A percentile compares a stretch with the other conserved stretches of the same genome.
These are phyloP conservation scores for Ashinkailepas kermadecensis DNA, from an alignment of 2,888 invertebrate species.

Conservation along the genomic window DNA sequence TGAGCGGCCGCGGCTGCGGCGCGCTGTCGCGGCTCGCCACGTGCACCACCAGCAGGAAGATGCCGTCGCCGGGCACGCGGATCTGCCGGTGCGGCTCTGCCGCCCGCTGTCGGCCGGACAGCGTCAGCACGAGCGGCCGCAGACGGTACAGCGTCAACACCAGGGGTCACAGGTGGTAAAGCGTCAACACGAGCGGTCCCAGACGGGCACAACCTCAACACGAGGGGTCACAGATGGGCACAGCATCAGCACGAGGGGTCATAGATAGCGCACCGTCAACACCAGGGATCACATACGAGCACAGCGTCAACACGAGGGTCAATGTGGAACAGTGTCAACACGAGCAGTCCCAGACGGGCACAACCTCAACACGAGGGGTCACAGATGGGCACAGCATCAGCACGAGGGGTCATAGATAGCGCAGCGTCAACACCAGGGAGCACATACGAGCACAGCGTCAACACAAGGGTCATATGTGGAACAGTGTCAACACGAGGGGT, in stretches of 20 bases:
- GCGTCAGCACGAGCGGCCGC: background rate
- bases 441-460: background rate
- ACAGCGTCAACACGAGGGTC: background rate
- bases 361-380: background rate
- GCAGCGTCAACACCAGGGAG: background rate
- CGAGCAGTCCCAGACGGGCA: background rate
- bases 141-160: background rate
- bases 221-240: background rate
- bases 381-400: background rate
- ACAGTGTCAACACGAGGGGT: no score
- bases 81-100: constrained; percentile 48
- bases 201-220: background rate
- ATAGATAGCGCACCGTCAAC: background rate
- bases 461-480: no score
- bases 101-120: constrained; percentile 27
- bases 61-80: constrained; percentile 58
- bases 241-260: background rate
- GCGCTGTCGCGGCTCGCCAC: constrained; percentile 38
- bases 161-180: background rate
- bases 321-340: no score
- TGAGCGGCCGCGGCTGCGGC: constrained; percentile 38
- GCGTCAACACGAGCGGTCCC: background rate
- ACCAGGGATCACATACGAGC: background rate
- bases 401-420: background rate
- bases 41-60: constrained; percentile 56